Evolutionary conservation across 2,113 vertebrate genomes (phyloP), one percentile per base, ranked within the genome.

Genomic region (Phylloscopus whistleri): DNA sequence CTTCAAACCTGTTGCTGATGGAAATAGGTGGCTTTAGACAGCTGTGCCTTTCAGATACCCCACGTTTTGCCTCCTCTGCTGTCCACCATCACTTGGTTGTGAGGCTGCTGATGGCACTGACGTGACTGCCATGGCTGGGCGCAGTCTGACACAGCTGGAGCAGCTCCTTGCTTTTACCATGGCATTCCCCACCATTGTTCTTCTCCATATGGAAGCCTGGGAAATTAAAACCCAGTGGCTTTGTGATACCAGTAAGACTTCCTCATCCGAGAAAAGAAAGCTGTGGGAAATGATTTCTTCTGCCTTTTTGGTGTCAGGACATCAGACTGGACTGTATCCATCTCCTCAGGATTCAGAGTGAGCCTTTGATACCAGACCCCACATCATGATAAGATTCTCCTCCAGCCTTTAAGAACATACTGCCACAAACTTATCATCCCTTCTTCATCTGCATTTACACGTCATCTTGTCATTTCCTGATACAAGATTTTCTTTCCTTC

Each of bases 41-140:
- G 4, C n/a, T 56, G 22, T 44, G 24, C 14, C 17, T 93, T 82
- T 41, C 58, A 53, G 22, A 64, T 53, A 11, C 5, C 6, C 31
- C 28, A 18, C 0, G 0, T 76, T 84, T 62, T 76, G 19, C 37
- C 52, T 87, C 46, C 41, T 93, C 13, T 82, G 31, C 41, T 72
- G 15, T 37, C 30, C 81, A 79, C 16, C 30, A 6, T 8, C 2
- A 0, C 52, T 82, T 76, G 20, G 2, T 16, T 52, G 28, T 52
- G 62, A 72, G 24, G 52, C 3, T 89, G 69, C 60, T 75, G 39
- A 28, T 12, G 19, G 60, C 60, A 67, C 52, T n/a, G 39, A 39
- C 55, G 31, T 31, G 74, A 51, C 27, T 9, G 1, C 16, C 1
- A 0, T 1, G 7, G 4, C 24, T 39, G 22, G 59, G 15, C 21